Evolutionary conservation across 2,888 invertebrate species (phyloP).

Genomic region (Nemurella pictetii): DNA sequence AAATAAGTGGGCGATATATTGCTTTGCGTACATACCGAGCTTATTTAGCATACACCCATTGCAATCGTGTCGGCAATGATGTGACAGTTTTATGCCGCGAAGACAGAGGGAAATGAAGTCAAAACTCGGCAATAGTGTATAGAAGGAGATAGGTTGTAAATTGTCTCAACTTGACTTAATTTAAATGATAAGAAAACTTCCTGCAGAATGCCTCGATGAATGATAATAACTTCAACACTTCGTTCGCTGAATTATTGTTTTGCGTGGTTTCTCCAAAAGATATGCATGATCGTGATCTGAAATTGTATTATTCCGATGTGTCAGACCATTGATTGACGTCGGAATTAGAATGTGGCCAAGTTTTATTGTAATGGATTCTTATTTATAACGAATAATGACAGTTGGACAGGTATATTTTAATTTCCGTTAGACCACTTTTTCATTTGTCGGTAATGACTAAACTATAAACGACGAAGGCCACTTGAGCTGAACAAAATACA

Average conservation of each 20-base stretch:
- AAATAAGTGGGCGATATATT: neutral
- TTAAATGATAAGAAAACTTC: slow-evolving; percentile 2
- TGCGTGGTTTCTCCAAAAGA: neutral
- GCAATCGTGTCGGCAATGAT: neutral
- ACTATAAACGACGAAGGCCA: neutral
- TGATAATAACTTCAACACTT: neutral
- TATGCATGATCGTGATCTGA: neutral
- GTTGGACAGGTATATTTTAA: neutral
- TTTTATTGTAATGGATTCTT: neutral
- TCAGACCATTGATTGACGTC: neutral
- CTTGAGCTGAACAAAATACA: neutral
- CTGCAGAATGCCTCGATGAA: neutral
- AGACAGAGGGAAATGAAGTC: neutral
- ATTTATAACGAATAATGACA: neutral
- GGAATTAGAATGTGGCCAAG: neutral
- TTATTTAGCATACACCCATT: neutral
- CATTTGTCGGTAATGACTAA: neutral
- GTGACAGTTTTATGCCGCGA: neutral
- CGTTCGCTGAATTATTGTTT: neutral
- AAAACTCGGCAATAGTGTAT: neutral
- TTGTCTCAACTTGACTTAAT: neutral
- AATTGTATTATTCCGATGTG: neutral
- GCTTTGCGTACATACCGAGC: neutral
- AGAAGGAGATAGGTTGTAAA: neutral
- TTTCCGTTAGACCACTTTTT: neutral